Evolutionary conservation across 2,797 vertebrate species (phyloP).

Genomic region (Fundulus diaphanus): DNA sequence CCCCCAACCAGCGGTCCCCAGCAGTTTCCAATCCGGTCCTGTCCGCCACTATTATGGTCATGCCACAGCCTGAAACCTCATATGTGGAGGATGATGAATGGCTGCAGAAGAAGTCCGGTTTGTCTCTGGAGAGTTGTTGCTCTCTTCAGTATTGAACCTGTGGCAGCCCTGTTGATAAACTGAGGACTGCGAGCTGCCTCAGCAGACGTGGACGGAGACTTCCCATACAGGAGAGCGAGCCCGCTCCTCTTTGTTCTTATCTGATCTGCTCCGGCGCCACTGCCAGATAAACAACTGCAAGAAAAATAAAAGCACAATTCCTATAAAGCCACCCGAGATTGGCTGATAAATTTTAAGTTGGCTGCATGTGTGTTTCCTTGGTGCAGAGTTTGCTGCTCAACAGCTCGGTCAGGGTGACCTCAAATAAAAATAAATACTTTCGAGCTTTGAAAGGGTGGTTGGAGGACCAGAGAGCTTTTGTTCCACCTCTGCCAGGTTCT

Average conservation of each 20-base stretch:
- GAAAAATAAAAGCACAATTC: conserved; percentile 63
- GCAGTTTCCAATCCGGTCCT: conserved; percentile 72
- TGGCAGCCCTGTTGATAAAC: conserved; percentile 50
- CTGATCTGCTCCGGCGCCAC: conserved; percentile 65
- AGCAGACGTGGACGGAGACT: conserved; percentile 25
- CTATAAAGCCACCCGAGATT: conserved; percentile 53
- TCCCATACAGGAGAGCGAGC: conserved; percentile 27
- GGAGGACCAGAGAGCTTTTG: conserved; percentile 33
- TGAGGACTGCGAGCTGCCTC: conserved; percentile 38
- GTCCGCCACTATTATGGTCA: conserved; percentile 64
- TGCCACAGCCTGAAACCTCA: conserved; percentile 51
- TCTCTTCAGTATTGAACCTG: conserved; percentile 51
- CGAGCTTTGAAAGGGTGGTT: conserved; percentile 36
- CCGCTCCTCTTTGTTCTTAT: conserved; percentile 56
- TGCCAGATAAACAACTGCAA: conserved; percentile 66
- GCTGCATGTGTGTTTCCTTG: conserved; percentile 39
- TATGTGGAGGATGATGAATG: conserved; percentile 69
- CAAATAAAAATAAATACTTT: conserved; percentile 63
- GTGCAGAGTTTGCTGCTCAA: conserved; percentile 26
- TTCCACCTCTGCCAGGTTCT: conserved; percentile 33
- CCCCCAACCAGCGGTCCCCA: conserved; percentile 40
- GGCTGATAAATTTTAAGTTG: conserved; percentile 56
- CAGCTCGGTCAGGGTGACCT: conserved; percentile 48
- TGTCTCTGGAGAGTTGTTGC: conserved; percentile 52
- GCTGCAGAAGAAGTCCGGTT: conserved; percentile 51